These are phyloP conservation scores for Rhizoglyphus robini DNA, from an alignment of 1,140 invertebrate genomes.

Conservation along the genomic window DNA sequence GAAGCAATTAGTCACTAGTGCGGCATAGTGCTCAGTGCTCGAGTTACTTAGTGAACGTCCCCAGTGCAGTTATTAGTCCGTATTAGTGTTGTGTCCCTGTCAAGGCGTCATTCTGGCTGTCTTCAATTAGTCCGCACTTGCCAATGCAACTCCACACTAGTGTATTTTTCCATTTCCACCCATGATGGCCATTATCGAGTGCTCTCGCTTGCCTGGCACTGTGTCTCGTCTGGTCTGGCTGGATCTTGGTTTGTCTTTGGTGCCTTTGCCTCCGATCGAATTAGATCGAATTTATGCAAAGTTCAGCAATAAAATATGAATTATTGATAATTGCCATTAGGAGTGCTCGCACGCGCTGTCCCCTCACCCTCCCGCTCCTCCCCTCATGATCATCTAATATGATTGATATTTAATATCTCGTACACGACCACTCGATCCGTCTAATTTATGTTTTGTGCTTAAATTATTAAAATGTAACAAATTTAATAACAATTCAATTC, in stretches of 20 bases:
- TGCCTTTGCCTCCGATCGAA: background rate
- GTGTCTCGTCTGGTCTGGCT: background rate
- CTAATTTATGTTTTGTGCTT: no score
- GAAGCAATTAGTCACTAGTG: no score
- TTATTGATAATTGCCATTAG: slow-evolving; percentile 11
- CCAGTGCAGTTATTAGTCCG: background rate
- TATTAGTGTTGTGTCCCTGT: background rate
- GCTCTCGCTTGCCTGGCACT: background rate
- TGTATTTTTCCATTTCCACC: background rate
- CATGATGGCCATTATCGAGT: background rate
- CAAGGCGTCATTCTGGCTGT: background rate
- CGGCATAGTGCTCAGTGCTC: no score
- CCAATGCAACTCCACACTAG: background rate
- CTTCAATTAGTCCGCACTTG: background rate
- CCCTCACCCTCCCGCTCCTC: no score
- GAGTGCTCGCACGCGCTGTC: no score
- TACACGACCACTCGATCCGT: no score
- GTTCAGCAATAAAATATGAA: slow-evolving; percentile 1
- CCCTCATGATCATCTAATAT: no score
- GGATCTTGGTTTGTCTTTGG: background rate
- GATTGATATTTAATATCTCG: slow-evolving; percentile 11
- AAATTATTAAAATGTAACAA: no score
- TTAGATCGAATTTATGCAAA: background rate
- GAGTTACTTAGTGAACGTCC: no score
- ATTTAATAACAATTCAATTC: no score